Conservation (phyloP, 1,140 invertebrate species). For the Leptinotarsa undecemlineata region DNA sequence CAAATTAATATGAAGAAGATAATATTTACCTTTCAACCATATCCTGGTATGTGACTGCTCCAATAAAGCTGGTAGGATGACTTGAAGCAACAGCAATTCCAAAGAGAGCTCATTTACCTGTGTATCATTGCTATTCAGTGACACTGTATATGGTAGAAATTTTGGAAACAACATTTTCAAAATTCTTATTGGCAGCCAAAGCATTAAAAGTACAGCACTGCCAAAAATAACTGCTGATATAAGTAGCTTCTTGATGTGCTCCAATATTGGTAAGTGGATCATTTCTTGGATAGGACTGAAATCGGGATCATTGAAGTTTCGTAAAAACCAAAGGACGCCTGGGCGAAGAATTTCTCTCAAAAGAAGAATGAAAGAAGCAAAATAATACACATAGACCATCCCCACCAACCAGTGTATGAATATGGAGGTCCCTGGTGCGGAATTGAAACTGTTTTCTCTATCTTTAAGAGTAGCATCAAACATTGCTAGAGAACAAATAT, state of each 20-base stretch:
- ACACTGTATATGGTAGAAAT: slow-evolving; percentile 93
- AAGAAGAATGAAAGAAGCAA: slow-evolving; percentile 94
- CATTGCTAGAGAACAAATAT: slow-evolving; percentile 94
- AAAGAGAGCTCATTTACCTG: slow-evolving; percentile 88
- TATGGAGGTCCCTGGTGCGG: slow-evolving; percentile 92
- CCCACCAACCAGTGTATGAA: slow-evolving; percentile 99
- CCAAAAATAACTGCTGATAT: slow-evolving; percentile 96
- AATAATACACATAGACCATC: slow-evolving; percentile 99
- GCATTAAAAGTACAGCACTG: slow-evolving; percentile 91
- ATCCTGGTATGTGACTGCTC: slow-evolving; percentile 94
- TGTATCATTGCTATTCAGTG: slow-evolving; percentile 76
- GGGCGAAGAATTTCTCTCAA: slow-evolving; percentile 92
- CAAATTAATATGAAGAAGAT: not conserved
- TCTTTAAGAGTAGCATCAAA: slow-evolving; percentile 91
- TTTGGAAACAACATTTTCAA: slow-evolving; percentile 81
- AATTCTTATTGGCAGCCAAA: slow-evolving; percentile 92
- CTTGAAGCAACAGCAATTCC: slow-evolving; percentile 92
- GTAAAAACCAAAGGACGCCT: slow-evolving; percentile 94
- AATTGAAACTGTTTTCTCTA: slow-evolving; percentile 82
- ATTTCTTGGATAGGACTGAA: slow-evolving; percentile 99
- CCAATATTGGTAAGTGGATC: slow-evolving; percentile 94
- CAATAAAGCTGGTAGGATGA: slow-evolving; percentile 91
- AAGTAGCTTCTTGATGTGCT: slow-evolving; percentile 86
- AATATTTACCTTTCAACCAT: slow-evolving; percentile 75
- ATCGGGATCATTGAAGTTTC: slow-evolving; percentile 98